These are phyloP conservation scores for Heliothis subflexa DNA, from an alignment of 1,140 invertebrate species.

Conservation along the genomic window DNA sequence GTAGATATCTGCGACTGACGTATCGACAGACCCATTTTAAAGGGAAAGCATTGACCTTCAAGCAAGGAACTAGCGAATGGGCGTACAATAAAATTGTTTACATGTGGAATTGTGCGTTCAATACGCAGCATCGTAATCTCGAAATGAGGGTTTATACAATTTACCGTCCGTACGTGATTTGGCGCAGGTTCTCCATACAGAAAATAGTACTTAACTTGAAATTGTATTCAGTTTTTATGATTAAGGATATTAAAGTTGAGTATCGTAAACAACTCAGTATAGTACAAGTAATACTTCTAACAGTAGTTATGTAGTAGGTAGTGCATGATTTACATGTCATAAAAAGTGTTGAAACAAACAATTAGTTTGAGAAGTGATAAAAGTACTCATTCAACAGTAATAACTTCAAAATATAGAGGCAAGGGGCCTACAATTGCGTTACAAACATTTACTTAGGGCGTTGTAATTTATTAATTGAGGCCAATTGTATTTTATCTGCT, in stretches of 20 bases:
- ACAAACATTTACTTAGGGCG: slow-evolving; percentile 21
- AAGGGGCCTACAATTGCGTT: not conserved
- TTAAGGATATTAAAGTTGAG: not conserved
- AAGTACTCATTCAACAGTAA: not conserved
- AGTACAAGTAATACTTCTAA: too few relatives aligned
- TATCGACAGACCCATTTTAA: slow-evolving; percentile 21
- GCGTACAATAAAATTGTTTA: slow-evolving; percentile 68
- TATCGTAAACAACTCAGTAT: too few relatives aligned
- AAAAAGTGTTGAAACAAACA: not conserved
- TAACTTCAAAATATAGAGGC: not conserved
- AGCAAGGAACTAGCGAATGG: slow-evolving; percentile 48
- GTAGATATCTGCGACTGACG: too few relatives aligned
- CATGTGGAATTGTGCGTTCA: slow-evolving; percentile 60
- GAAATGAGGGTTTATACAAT: slow-evolving; percentile 71
- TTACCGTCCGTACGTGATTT: slow-evolving; percentile 68
- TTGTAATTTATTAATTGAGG: slow-evolving; percentile 42
- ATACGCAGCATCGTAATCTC: slow-evolving; percentile 64
- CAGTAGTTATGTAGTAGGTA: too few relatives aligned
- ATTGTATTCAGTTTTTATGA: slow-evolving; percentile 35
- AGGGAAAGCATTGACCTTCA: slow-evolving; percentile 55
- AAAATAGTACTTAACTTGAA: slow-evolving; percentile 53
- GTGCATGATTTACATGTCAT: not conserved
- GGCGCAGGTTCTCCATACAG: slow-evolving; percentile 51
- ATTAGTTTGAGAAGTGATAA: too few relatives aligned
- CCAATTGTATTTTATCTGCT: slow-evolving; percentile 24